These are phyloP conservation scores for Nephrotoma appendiculata DNA, from an alignment of 2,888 invertebrate genomes.

Conservation along the genomic window DNA sequence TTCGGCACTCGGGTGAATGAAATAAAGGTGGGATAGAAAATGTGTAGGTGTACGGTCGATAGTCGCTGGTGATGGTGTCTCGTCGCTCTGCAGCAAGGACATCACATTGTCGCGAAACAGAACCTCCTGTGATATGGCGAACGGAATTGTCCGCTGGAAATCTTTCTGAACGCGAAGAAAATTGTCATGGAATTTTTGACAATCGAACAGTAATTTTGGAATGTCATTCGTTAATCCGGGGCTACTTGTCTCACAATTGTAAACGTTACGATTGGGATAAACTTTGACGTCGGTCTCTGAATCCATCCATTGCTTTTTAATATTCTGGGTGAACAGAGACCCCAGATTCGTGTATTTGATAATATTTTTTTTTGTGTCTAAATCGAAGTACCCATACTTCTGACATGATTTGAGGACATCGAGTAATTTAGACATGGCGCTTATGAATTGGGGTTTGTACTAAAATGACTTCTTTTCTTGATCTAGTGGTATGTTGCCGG, in stretches of 20 bases:
- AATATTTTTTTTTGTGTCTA: constrained; percentile 13
- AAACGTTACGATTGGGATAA: neutral
- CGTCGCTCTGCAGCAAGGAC: neutral
- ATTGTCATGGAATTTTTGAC: constrained; percentile 20
- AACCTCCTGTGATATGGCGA: constrained; percentile 17
- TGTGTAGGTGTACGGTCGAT: neutral
- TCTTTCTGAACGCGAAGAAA: constrained; percentile 16
- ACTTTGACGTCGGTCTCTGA: neutral
- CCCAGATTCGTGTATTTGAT: constrained; percentile 26
- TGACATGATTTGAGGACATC: constrained; percentile 12
- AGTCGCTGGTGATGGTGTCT: neutral
- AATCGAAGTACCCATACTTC: constrained; percentile 13
- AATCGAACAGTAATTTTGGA: constrained; percentile 21
- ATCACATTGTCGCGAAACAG: neutral
- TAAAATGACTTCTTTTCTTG: constrained; percentile 23
- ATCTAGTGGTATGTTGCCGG: constrained; percentile 66
- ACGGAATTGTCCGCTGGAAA: constrained; percentile 20
- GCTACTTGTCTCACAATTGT: neutral
- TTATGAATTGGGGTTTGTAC: constrained; percentile 13
- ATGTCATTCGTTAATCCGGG: neutral
- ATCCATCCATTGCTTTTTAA: constrained; percentile 38
- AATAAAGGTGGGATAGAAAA: constrained; percentile 21
- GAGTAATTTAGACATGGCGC: constrained; percentile 13
- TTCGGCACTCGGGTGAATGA: constrained; percentile 15
- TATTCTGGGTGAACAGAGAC: constrained; percentile 35